Base-by-base conservation (phyloP, 2,797 vertebrate genomes). In the Rhabdomys pumilio region DNA sequence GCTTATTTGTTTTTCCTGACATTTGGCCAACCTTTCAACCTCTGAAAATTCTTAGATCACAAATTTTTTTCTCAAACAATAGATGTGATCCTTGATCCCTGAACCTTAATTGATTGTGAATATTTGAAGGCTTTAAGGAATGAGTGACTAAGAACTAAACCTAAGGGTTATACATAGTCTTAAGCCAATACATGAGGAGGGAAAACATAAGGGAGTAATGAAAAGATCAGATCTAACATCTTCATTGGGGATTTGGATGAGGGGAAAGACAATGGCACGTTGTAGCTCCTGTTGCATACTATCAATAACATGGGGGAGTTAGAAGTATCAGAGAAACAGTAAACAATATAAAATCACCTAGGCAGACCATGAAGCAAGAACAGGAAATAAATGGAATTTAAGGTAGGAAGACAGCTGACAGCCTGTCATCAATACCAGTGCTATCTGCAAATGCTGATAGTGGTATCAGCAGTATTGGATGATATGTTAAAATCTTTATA, bases 321-420 rank as follows among this genome's bases (percentile, higher is more conserved):
- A 47, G 55, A 84, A 92, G 81, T 53, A 96, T 72, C 29, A 90
- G 81, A 93, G 50, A 95, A 96, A 55, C 4, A n/a, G 80, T 7
- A 90, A 81, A 83, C 67, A 67, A 92, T 76, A 76, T 77, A 77
- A 95, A 75, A 57, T 67, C 63, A 93, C 26, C 9, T 72, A 95
- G 41, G 75, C 57, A 88, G 22, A 59, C 47, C 41, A 53, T 3
- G 14, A 91, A 91, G 44, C n/a, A 76, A 89, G 34, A 34, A 85
- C 34, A 81, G 83, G 72, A 96, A 76, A 96, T 59, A 96, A 96
- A 92, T 82, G 93, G 89, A 95, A 96, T 85, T 80, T 76, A 55
- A 89, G 7, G 77, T 72, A 89, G 79, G 85, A 93, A 91, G 73
- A 73, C 17, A 65, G 65, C 34, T 93, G 90, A 92, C 65, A 95